Evolutionary conservation across 30 jellyfish, hydroid and myxozoan genomes (phyloP).

Genomic region (Pelagia noctiluca): DNA sequence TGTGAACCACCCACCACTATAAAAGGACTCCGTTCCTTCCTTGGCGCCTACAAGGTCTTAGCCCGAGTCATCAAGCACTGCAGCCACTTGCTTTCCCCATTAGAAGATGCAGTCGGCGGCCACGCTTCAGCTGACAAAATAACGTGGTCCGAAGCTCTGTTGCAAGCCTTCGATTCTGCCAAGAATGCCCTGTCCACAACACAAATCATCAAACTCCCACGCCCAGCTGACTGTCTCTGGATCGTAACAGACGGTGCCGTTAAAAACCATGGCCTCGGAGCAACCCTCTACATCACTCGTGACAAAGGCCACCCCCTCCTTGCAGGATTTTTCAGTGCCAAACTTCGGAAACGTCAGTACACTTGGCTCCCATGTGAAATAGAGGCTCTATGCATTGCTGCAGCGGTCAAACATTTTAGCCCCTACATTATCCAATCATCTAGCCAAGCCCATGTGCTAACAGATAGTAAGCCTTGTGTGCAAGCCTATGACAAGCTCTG

Average conservation of each 20-base stretch:
- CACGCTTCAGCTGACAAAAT: conserved; percentile 18
- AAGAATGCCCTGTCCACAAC: conserved; percentile 8
- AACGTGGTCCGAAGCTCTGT: conserved; percentile 28
- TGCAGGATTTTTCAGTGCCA: conserved; percentile 66
- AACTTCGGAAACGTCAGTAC: no score
- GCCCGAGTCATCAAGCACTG: conserved; percentile 50
- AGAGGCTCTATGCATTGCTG: no score
- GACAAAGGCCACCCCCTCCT: conserved; percentile 35
- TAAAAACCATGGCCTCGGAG: no score
- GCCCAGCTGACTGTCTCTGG: conserved; percentile 44
- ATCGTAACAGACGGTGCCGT: background rate
- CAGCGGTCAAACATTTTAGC: no score
- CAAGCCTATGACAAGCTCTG: no score
- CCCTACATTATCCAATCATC: no score
- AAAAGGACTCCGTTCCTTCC: conserved; percentile 60
- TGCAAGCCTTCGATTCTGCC: conserved; percentile 14
- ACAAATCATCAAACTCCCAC: conserved; percentile 32
- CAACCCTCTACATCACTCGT: no score
- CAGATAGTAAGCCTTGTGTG: no score
- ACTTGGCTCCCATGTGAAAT: no score
- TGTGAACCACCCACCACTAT: conserved; percentile 60
- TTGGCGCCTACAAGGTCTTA: conserved; percentile 65
- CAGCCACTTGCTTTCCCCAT: conserved; percentile 26
- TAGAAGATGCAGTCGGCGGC: conserved; percentile 50
- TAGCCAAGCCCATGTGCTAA: no score